Percentiles rank a stretch among this genome's conserved stretches.
Conservation (phyloP, 2,113 vertebrate species). For the Phocoena phocoena region DNA sequence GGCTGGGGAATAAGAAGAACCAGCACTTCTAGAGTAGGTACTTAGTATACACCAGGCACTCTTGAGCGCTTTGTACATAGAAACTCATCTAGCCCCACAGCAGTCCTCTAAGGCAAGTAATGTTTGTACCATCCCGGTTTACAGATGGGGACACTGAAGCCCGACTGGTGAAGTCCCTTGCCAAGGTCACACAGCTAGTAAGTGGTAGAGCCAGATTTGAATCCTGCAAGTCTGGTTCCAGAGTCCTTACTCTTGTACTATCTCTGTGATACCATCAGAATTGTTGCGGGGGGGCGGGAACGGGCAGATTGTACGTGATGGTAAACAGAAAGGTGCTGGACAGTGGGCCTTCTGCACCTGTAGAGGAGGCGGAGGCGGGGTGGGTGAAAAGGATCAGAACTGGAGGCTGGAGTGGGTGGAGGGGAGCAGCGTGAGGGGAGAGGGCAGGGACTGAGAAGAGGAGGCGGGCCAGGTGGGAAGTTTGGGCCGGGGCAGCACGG, state of each 20-base stretch:
- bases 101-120: background rate
- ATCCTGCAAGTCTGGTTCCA: background rate
- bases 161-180: background rate
- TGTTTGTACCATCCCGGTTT: background rate
- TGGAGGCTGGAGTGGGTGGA: fast-evolving
- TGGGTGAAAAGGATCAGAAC: fast-evolving
- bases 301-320: background rate
- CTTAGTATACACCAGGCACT: no score
- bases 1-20: background rate
- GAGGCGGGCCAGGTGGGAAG: background rate
- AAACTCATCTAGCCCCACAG: background rate
- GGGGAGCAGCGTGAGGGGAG: background rate
- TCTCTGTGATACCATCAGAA: background rate
- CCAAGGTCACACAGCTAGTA: background rate
- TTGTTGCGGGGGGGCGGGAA: fast-evolving
- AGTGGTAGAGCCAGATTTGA: background rate
- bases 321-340: background rate
- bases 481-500: background rate
- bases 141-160: background rate
- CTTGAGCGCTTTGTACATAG: background rate
- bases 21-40: no score
- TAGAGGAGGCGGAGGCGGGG: fast-evolving
- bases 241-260: background rate
- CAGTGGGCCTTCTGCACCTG: background rate
- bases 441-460: background rate